Base-by-base conservation (phyloP, 1,140 invertebrate genomes). In the Macrostomum lignano region DNA sequence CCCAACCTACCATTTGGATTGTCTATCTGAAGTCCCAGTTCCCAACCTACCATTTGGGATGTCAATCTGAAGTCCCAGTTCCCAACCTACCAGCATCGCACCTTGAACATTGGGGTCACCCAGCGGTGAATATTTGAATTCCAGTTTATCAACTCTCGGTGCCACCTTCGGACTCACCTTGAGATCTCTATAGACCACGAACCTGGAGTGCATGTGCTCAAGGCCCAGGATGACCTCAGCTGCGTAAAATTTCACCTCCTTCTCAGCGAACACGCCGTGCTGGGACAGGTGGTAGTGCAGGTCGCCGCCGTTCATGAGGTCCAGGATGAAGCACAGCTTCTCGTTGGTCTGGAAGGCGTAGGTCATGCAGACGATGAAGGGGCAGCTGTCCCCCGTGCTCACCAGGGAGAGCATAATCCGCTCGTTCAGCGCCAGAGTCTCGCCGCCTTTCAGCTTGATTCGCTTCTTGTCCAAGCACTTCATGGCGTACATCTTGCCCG, bases 321-420 rank as follows among this genome's bases (percentile, higher is more conserved):
- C 91, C 45, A 98, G 66, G 48, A 98, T 96, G 60, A 98, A 98
- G 58, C 86, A 96, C 3, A 98, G 67, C 59, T 98, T 98, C 60
- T 98, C 86, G 7, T 84, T 75, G 23, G 84, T 94, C 47, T 65
- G 91, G 65, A 98, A 98, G 23, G 91, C 91, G 63, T 98, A 98
- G 5, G 91, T 96, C 91, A 98, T 98, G 61, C 88, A 96, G 21
- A 98, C 91, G 51, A 98, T 98, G 60, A 98, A 98, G 7, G 91
- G 91, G 55, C 88, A 94, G 51, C 93, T 88, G 51, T 88, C 75
- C n/a, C 86, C 86, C 32, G 84, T 94, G 61, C 79, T 88, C 62
- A 96, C 88, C 59, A 93, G 69, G 46, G 79, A 86, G 38, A 98
- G 65, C 88, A 98, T 98, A 49, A 94, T 91, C 47, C 88, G 67